Percentiles rank a stretch among this genome's conserved stretches.
Conservation (phyloP, 2,113 vertebrate species). For the Cryptoleucopteryx plumbea region DNA sequence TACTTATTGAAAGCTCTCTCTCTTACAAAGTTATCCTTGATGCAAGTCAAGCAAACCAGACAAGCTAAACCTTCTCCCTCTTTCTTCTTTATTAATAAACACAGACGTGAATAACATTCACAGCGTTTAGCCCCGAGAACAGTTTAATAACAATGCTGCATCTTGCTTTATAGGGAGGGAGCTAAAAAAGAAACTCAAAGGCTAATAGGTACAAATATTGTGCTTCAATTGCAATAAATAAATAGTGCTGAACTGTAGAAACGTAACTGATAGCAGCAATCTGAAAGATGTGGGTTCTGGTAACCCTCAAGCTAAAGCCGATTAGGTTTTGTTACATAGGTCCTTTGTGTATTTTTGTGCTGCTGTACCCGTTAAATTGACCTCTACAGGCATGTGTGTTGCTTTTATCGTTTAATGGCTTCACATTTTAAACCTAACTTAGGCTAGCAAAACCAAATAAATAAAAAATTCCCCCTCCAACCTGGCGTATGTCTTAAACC, state of each 20-base stretch:
- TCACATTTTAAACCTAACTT: conserved; percentile 51
- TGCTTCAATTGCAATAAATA: conserved; percentile 62
- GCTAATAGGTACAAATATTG: conserved; percentile 69
- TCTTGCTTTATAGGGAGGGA: conserved; percentile 49
- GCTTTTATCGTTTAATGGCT: conserved; percentile 61
- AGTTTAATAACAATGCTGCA: conserved; percentile 51
- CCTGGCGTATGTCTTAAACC: not conserved
- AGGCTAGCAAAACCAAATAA: not conserved
- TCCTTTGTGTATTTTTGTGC: conserved; percentile 70
- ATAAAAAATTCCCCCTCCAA: not conserved
- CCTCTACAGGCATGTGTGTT: conserved; percentile 48
- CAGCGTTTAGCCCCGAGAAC: conserved; percentile 55
- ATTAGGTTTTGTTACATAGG: conserved; percentile 62
- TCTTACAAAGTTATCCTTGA: conserved; percentile 40
- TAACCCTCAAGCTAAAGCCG: conserved; percentile 68
- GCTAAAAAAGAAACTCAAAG: conserved; percentile 58
- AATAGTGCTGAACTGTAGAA: conserved; percentile 62
- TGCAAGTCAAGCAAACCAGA: conserved; percentile 54
- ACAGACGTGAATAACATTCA: conserved; percentile 40
- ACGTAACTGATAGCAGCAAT: conserved; percentile 38
- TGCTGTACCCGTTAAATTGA: conserved; percentile 68
- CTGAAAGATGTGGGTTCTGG: conserved; percentile 63
- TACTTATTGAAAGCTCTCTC: conserved; percentile 55
- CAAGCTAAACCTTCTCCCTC: conserved; percentile 24
- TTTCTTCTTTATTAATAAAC: conserved; percentile 43